Evolutionary conservation across 1,140 invertebrate genomes (phyloP), one percentile per base, ranked within the genome.

Genomic region (Drosophila jambulina): DNA sequence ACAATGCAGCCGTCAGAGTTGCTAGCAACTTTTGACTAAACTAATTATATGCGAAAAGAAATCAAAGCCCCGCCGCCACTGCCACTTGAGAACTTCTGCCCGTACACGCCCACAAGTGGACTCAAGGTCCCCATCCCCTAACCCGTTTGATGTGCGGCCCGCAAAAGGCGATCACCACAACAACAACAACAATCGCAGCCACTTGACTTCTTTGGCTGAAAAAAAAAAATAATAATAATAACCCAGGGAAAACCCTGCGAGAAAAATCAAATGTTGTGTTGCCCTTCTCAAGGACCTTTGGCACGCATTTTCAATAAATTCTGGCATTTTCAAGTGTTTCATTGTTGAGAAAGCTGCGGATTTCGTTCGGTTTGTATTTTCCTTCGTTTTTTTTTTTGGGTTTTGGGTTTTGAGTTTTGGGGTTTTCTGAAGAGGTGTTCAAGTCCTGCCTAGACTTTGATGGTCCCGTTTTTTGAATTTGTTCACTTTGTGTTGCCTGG

Each of bases 21-120:
- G 62, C 57, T 32, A 21, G 64, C 49, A 81, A 81, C 56, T 84
- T 81, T 45, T 84, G 82, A 84, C 78, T 85, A 85, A 85, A 85
- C 82, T 86, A 85, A 85, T 85, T 86, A 85, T 74, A 74, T 75
- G 68, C 60, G 82, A 61, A 78, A 81, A 75, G 74, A 78, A 81
- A 85, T 85, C 72, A 85, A 81, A 74, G 81, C 72, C 42, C 25
- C 36, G 40, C 45, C 23, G 15, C 43, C 42, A n/a, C 10, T 27
- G 21, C 21, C 53, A 72, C 82, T 85, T 42, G 61, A 85, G 75
- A 36, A 62, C 64, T 86, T 76, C 79, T 81, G 82, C 82, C 65
- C 57, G 78, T 45, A 84, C 82, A 84, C 82, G 82, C 72, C 63
- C 72, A 74, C 72, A 80, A 84, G 82, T 78, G 82, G 54, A 64